Conservation (phyloP, 1,140 invertebrate species). For the Lucilia sericata region DNA sequence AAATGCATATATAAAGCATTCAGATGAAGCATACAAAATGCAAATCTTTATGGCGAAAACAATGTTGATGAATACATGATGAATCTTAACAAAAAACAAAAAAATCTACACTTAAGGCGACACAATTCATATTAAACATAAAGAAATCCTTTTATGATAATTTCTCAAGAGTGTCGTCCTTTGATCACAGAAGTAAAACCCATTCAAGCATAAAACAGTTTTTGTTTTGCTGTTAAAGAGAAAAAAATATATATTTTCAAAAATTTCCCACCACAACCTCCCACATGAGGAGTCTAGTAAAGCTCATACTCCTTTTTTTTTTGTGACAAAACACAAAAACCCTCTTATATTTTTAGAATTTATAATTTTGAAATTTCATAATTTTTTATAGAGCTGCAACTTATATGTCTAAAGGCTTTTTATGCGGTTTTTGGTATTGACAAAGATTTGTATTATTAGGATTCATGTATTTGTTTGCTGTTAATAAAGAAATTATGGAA, state of each 20-base stretch:
- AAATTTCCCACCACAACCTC: constrained; percentile 16
- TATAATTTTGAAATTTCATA: not conserved
- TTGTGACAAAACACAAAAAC: not conserved
- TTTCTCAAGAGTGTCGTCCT: constrained; percentile 41
- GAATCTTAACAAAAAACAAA: not conserved
- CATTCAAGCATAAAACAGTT: constrained; percentile 24
- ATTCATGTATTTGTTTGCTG: not conserved
- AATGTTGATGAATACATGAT: not conserved
- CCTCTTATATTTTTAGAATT: not conserved
- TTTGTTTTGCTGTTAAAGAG: not conserved
- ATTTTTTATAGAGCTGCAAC: not conserved
- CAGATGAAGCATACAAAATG: not conserved
- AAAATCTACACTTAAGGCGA: constrained; percentile 30
- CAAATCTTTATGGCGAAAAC: not conserved
- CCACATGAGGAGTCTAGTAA: not conserved
- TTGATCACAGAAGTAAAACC: constrained; percentile 27
- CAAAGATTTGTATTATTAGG: not conserved
- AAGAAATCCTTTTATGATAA: constrained; percentile 41
- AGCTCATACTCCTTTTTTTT: not conserved
- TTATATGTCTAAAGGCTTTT: not conserved
- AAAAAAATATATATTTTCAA: not conserved
- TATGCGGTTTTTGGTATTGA: constrained; percentile 10
- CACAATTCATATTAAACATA: constrained; percentile 25
- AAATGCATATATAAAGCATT: too few species aligned
- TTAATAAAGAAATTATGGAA: constrained; percentile 37